Conservation (phyloP, 2,797 vertebrate species). For the Molossus alvarezi region DNA sequence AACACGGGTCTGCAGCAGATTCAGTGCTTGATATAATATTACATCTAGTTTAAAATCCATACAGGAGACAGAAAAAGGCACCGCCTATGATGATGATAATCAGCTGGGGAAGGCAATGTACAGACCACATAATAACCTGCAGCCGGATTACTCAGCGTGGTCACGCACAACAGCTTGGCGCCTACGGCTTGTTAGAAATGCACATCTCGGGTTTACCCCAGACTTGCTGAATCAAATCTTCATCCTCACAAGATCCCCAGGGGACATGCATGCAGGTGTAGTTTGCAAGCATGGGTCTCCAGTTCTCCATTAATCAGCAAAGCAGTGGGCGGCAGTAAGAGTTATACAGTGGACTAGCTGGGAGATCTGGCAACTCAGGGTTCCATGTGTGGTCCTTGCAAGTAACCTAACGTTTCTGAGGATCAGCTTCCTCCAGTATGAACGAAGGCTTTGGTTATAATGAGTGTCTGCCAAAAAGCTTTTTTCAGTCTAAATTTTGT, state of each 20-base stretch:
- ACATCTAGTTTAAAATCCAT: neutral
- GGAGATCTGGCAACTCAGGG: neutral
- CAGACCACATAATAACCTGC: no score
- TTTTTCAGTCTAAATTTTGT: neutral
- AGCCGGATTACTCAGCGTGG: neutral
- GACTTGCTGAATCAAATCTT: neutral
- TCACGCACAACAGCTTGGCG: neutral
- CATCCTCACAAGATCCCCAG: neutral
- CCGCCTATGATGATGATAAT: fast-evolving
- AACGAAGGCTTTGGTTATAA: neutral
- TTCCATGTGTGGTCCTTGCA: neutral
- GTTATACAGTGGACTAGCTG: no score
- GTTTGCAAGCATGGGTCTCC: neutral
- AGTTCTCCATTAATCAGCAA: neutral
- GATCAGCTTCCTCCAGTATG: neutral
- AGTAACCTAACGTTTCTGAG: neutral
- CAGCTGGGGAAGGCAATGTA: fast-evolving
- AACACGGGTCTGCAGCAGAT: neutral
- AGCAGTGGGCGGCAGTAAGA: neutral
- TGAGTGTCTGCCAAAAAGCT: neutral
- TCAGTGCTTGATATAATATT: neutral
- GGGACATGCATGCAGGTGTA: neutral
- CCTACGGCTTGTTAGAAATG: neutral
- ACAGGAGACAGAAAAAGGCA: neutral
- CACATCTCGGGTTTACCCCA: neutral